Base-by-base conservation (phyloP, 2,113 vertebrate genomes). In the Phrynocephalus versicolor region DNA sequence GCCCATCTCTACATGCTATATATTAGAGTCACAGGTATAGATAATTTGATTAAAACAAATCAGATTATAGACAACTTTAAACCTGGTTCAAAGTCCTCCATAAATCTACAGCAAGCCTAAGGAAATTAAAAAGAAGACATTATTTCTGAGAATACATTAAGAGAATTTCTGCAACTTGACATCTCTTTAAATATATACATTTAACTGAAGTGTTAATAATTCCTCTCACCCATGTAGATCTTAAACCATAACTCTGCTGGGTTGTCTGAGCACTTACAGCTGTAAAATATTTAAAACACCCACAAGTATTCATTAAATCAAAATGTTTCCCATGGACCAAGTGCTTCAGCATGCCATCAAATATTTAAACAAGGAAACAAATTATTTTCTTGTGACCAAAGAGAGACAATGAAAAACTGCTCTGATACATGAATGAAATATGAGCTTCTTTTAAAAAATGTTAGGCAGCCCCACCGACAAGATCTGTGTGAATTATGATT, bases 301-400 rank as follows among this genome's bases (percentile, higher is more conserved):
- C 1, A 80, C 18, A 2, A 87, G 9, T 51, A 15, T 75, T 57
- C 73, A 84, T 64, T 6, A 86, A 76, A 90, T 23, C 25, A 45
- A 72, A 86, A 82, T 16, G 27, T 8, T 80, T 88, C 30, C 51
- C 15, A 73, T 2, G 57, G 55, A 79, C 9, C 1, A 7, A 57
- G 35, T 88, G 58, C 23, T 87, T 84, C 18, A 87, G 73, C 82
- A 82, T 82, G 6, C 55, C 25, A 92, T 90, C 8, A 94, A 89
- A 80, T 88, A 79, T 81, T 73, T 81, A 86, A 85, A 87, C 65
- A 76, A 91, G 80, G 75, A 19, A 80, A 88, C 64, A 85, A 85
- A 71, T 85, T 79, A 85, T 71, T 58, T 85, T 77, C 75, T 58
- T n/a, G 33, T 85, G 55, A 58, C 75, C 51, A 71, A 78, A 71